Evolutionary conservation across 2,113 vertebrate genomes (phyloP), one percentile per base, ranked within the genome.

Genomic region (Psilopsiagon aymara): DNA sequence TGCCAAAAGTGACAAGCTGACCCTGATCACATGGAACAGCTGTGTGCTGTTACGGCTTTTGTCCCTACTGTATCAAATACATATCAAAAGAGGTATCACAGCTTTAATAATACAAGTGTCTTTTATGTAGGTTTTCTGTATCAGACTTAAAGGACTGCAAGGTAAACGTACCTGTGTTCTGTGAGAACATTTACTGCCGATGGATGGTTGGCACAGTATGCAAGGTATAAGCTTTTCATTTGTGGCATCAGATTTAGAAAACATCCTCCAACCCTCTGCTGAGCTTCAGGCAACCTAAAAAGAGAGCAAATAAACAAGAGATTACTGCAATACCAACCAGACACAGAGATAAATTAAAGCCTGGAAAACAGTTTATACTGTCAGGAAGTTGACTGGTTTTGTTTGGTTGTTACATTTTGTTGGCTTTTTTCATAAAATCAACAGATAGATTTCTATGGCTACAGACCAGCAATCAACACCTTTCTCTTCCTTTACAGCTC

Each of bases 201-300:
- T 1, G 99, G 99, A 86, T 99, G 99, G 97, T 99, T 99, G 97
- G 99, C 98, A 98, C 99, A 99, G 92, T 99, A 99, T 1, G 98
- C 96, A 29, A 99, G 97, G 92, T 99, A 99, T 31, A 99, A 96
- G 71, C 97, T 98, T 97, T 99, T 99, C 98, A 99, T 99, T 95
- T 99, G 99, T 4, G 98, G 98, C 98, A 99, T 99, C 94, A 99
- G 97, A 95, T 98, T 99, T 76, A 99, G 97, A 95, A 99, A 99
- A 97, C 99, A 99, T 82, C 99, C 98, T 25, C 99, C 99, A 9
- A 99, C 98, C 49, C 98, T 98, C 95, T 99, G 99, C 94, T 99
- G 99, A 82, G 98, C 98, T 98, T 99, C 99, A 59, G 99, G 99
- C 94, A 99, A 98, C 97, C 99, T 99, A 86, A 33, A 86, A 94